phyloP scores from a whole-genome alignment of 2,113 vertebrate genomes.

The Triplophysa rosa region DNA sequence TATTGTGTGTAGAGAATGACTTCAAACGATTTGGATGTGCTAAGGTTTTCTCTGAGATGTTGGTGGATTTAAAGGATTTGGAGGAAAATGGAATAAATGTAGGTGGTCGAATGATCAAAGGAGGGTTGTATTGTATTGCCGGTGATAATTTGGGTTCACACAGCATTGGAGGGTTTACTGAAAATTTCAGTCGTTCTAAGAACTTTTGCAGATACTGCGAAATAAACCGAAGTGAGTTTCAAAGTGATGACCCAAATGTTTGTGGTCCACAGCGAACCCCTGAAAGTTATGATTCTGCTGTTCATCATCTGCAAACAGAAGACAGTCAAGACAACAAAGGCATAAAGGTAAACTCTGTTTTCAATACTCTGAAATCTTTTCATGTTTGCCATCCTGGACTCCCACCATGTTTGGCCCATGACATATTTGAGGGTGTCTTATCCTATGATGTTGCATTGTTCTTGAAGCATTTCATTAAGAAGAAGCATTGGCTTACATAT shows the following conservation, averaged over 20 bases:
- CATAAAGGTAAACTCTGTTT: not conserved
- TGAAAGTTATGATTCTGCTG: not conserved
- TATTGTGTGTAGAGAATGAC: conserved; percentile 50
- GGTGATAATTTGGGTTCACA: conserved; percentile 12
- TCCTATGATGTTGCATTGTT: too few relatives aligned
- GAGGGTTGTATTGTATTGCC: not conserved
- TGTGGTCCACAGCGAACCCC: not conserved
- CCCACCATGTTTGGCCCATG: not conserved
- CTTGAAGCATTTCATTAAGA: too few relatives aligned
- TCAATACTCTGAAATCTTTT: not conserved
- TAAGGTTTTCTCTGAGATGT: conserved; percentile 51
- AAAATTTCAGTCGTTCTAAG: conserved; percentile 1
- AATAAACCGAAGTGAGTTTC: not conserved
- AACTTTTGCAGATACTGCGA: conserved; percentile 12
- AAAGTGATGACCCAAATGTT: not conserved
- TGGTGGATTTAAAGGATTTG: conserved; percentile 49
- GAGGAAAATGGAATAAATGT: conserved; percentile 40
- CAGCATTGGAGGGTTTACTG: not conserved
- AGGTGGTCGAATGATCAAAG: not conserved
- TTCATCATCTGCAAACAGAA: not conserved
- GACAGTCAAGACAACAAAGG: not conserved
- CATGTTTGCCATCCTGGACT: not conserved
- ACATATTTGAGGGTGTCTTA: too few relatives aligned
- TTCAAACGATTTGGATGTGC: conserved; percentile 48
- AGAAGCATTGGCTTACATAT: too few relatives aligned